phyloP scores from a whole-genome alignment of 2,113 vertebrate genomes.

The Hylia prasina region DNA sequence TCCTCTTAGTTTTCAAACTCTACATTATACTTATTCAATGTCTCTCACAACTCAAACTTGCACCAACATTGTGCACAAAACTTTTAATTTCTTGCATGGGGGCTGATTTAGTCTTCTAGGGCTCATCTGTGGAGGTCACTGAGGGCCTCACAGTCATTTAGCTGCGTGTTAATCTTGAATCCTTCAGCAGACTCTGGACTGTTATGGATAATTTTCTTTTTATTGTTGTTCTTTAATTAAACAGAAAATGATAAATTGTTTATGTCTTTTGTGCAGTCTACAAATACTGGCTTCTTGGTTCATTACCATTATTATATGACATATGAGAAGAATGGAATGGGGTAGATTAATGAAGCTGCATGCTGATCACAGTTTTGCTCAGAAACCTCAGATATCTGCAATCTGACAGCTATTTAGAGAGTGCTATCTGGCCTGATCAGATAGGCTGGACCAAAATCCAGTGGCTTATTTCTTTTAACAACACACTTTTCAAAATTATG shows the following conservation, averaged over 20 bases:
- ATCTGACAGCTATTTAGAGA: background rate
- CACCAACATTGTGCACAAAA: background rate
- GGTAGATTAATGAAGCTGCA: conserved; percentile 39
- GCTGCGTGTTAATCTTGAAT: background rate
- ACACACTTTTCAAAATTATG: background rate
- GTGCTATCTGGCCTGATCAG: background rate
- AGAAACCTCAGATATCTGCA: background rate
- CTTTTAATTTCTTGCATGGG: background rate
- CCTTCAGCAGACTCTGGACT: background rate
- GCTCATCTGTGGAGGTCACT: conserved; percentile 5
- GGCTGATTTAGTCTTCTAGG: background rate
- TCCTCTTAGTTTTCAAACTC: background rate
- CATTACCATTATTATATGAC: conserved; percentile 59
- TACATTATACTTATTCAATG: background rate
- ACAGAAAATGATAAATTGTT: conserved; percentile 67
- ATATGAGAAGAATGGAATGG: conserved; percentile 34
- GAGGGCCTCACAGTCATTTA: background rate
- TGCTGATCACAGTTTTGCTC: background rate
- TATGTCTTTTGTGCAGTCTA: conserved; percentile 45
- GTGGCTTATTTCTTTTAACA: background rate
- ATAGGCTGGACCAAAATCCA: background rate
- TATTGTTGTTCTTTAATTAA: conserved; percentile 65
- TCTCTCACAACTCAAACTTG: background rate
- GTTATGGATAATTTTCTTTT: conserved; percentile 52
- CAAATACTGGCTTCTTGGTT: conserved; percentile 60